These are phyloP conservation scores for Lonchura striata DNA, from an alignment of 2,113 vertebrate genomes.

Conservation along the genomic window DNA sequence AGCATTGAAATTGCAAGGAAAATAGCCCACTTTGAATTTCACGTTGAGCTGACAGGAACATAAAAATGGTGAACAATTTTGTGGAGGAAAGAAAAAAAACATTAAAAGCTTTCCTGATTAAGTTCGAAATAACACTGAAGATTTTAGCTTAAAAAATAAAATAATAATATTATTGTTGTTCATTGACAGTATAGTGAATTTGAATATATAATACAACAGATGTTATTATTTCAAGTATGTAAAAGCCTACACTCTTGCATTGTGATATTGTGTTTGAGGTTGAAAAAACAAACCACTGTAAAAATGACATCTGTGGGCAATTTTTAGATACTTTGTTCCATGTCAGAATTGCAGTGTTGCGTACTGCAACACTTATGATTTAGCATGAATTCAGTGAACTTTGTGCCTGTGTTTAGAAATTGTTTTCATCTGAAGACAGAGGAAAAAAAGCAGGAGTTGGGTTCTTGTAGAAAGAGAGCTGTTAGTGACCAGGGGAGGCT, in stretches of 20 bases:
- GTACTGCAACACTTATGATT: not conserved
- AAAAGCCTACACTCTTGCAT: not conserved
- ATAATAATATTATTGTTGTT: not conserved
- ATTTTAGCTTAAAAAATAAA: not conserved
- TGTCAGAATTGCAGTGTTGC: not conserved
- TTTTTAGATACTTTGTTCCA: not conserved
- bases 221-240: not conserved
- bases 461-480: not conserved
- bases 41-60: not conserved
- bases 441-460: not conserved
- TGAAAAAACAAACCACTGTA: not conserved
- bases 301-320: not conserved
- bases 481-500: not conserved
- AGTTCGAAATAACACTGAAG: not conserved
- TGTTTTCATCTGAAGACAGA: not conserved
- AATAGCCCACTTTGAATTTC: not conserved
- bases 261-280: not conserved
- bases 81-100: rapidly evolving
- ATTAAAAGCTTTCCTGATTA: not conserved
- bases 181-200: not conserved
- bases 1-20: not conserved
- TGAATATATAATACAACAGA: not conserved
- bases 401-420: not conserved
- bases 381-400: not conserved
- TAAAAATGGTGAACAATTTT: not conserved